Conservation (phyloP, 2,888 invertebrate species). For the Calliphora vomitoria region DNA sequence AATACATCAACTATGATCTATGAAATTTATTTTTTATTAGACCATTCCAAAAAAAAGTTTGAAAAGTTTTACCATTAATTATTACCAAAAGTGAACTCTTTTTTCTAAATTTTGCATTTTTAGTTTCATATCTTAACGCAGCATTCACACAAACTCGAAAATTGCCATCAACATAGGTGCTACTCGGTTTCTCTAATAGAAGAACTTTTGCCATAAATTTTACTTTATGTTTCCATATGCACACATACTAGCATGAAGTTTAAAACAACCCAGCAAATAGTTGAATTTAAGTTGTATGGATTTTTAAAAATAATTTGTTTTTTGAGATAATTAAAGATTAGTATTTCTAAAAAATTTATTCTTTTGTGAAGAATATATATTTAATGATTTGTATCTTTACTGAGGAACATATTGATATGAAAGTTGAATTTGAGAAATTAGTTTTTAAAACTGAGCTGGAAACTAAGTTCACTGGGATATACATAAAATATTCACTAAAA, state of each 20-base stretch:
- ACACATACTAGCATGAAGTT: background rate
- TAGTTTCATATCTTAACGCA: background rate
- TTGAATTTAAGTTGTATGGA: background rate
- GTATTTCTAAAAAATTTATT: too few relatives aligned
- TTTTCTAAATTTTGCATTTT: background rate
- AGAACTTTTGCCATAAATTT: slow-evolving; percentile 31
- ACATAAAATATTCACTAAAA: too few relatives aligned
- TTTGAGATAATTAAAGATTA: too few relatives aligned
- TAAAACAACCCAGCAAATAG: background rate
- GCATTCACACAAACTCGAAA: background rate
- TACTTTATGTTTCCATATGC: background rate
- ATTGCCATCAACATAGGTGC: slow-evolving; percentile 25
- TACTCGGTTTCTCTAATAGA: background rate
- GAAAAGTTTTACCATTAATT: background rate
- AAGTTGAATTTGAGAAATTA: too few relatives aligned
- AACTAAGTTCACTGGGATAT: background rate
- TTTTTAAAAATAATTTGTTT: too few relatives aligned
- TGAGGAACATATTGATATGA: too few relatives aligned
- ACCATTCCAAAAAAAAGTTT: too few relatives aligned
- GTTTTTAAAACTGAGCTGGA: too few relatives aligned
- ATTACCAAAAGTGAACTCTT: background rate
- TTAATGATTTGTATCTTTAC: too few relatives aligned
- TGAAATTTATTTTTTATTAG: background rate
- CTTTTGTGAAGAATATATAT: too few relatives aligned
- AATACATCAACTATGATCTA: too few relatives aligned